These are phyloP conservation scores for Platycheirus albimanus DNA, from an alignment of 2,888 invertebrate species.

Conservation along the genomic window DNA sequence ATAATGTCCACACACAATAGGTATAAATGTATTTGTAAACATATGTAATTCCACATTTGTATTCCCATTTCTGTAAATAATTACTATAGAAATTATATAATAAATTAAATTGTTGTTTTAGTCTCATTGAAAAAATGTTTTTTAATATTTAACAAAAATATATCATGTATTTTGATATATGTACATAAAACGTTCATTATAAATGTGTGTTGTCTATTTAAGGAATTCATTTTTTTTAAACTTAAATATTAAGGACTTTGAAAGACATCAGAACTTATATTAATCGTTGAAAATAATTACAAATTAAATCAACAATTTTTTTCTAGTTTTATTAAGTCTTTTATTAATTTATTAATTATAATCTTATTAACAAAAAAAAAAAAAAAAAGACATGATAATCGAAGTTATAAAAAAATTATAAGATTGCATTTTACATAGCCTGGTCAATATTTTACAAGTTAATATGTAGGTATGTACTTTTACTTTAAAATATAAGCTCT, in stretches of 20 bases:
- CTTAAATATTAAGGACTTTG: constrained; percentile 23
- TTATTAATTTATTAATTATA: constrained; percentile 25
- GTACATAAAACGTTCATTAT: no score
- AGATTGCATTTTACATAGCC: constrained; percentile 67
- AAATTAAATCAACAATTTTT: constrained; percentile 28
- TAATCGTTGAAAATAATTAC: constrained; percentile 44
- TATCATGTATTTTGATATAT: no score
- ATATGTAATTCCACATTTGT: constrained; percentile 1
- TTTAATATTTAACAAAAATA: no score
- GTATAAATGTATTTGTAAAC: constrained; percentile 11
- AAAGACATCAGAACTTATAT: constrained; percentile 56
- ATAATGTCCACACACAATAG: constrained; percentile 44
- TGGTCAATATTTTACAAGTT: constrained; percentile 34
- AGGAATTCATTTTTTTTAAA: constrained; percentile 20
- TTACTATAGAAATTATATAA: constrained; percentile 54
- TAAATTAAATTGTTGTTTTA: constrained; percentile 51
- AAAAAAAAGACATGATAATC: no score
- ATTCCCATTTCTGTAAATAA: constrained; percentile 51
- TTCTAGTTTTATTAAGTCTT: constrained; percentile 37
- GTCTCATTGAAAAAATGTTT: constrained; percentile 35
- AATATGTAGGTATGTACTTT: no score
- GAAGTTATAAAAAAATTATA: constrained; percentile 1
- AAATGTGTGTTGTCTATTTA: constrained; percentile 12
- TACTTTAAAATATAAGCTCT: no score
- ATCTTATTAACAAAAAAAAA: constrained; percentile 21